Conservation (phyloP, 1,140 invertebrate species). For the Pseudomyrmex dendroicus region DNA sequence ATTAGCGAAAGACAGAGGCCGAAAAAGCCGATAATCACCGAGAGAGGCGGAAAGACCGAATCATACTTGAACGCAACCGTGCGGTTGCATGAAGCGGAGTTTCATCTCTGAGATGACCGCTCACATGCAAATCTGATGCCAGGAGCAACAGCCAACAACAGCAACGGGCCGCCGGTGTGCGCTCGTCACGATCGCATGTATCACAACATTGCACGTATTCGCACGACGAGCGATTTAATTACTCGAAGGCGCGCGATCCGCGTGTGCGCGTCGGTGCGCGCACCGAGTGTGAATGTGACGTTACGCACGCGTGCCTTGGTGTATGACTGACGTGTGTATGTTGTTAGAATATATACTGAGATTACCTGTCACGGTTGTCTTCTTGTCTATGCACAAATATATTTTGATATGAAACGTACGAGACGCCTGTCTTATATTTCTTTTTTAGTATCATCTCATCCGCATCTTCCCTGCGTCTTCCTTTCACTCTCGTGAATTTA, state of each 20-base stretch:
- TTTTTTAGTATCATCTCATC: slow-evolving; percentile 38
- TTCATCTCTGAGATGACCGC: slow-evolving; percentile 74
- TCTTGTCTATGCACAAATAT: slow-evolving; percentile 86
- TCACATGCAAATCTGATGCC: slow-evolving; percentile 76
- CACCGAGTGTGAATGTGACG: slow-evolving; percentile 41
- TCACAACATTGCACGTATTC: slow-evolving; percentile 6
- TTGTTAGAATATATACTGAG: slow-evolving; percentile 78
- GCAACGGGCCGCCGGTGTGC: slow-evolving; percentile 45
- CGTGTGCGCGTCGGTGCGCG: slow-evolving; percentile 1
- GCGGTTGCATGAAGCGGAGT: slow-evolving; percentile 79
- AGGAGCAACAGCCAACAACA: slow-evolving; percentile 37
- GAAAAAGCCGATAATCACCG: slow-evolving; percentile 52
- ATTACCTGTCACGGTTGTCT: slow-evolving; percentile 85
- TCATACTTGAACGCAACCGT: slow-evolving; percentile 67
- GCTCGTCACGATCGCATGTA: slow-evolving; percentile 21
- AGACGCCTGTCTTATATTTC: slow-evolving; percentile 52
- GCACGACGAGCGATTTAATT: slow-evolving; percentile 62
- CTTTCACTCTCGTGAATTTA: background rate
- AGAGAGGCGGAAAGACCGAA: slow-evolving; percentile 52
- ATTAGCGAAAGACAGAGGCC: slow-evolving; percentile 40
- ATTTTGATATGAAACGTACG: slow-evolving; percentile 85
- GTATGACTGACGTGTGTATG: slow-evolving; percentile 76
- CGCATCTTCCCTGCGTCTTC: background rate
- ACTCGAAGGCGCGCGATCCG: slow-evolving; percentile 35
- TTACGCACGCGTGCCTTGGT: slow-evolving; percentile 65